Evolutionary conservation across 2,888 invertebrate genomes (phyloP).

Genomic region (Adelognathus sp.): DNA sequence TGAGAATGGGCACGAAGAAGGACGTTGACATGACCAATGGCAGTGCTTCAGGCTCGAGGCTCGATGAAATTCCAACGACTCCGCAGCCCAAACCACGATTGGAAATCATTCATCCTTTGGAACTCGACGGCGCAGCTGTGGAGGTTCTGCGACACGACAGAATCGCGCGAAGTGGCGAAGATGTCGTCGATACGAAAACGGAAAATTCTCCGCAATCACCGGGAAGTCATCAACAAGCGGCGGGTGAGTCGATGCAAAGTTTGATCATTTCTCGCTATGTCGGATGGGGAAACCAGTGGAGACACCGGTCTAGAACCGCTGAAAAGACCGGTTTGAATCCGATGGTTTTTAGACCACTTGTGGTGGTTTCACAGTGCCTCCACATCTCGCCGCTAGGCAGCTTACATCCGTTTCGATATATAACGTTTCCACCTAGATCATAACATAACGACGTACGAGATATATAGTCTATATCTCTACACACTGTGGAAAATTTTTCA

Average conservation of each 20-base stretch:
- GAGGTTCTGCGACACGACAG: conserved; percentile 87
- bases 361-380: no score
- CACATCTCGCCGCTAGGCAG: no score
- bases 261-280: conserved; percentile 21
- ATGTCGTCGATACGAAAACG: conserved; percentile 73
- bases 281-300: no score
- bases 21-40: conserved; percentile 84
- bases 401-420: no score
- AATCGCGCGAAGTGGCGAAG: conserved; percentile 78
- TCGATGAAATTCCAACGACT: conserved; percentile 84
- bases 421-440: no score
- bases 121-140: conserved; percentile 91
- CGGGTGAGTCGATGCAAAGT: conserved; percentile 63
- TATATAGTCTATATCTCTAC: no score
- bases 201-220: conserved; percentile 64
- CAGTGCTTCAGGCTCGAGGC: conserved; percentile 78
- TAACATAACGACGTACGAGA: no score
- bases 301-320: no score
- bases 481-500: no score
- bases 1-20: conserved; percentile 90
- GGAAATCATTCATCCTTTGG: conserved; percentile 94
- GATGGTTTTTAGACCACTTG: no score
- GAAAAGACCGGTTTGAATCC: no score
- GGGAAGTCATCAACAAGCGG: conserved; percentile 62
- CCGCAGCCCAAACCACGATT: conserved; percentile 88